Base-by-base conservation (phyloP, 2,888 invertebrate species). In the Yponomeuta evonymella region DNA sequence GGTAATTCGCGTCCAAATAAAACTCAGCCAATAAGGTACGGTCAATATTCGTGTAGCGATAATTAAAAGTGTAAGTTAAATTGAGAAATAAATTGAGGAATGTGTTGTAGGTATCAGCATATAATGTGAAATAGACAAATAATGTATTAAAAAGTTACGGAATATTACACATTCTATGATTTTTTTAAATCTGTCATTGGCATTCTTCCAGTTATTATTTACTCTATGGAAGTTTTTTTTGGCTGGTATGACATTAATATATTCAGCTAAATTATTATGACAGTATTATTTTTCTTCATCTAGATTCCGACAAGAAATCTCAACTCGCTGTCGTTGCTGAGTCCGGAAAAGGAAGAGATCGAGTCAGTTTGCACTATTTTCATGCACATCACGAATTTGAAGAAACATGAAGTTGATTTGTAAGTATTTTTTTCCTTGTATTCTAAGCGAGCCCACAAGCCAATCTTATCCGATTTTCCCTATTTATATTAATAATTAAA, bases 371-470 rank as follows among this genome's bases (percentile, higher is more conserved):
- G 81, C n/a, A 83, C 82, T 73, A 78, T 81, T 8, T 90, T 90
- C 72, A 80, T 78, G 70, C 80, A 88, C 71, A 65, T 87, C 5
- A 86, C 89, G 2, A 82, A 82, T 67, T 73, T 90, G 64, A 89
- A 81, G 70, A 84, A 74, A 71, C 70, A 79, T 0, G 88, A 87
- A 74, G 86, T 80, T 1, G 84, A 88, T 75, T 71, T 77, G 91
- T 91, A 75, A 85, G 87, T 84, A 67, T 15, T 29, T 29, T 64
- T 6, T 29, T 70, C 70, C 69, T 58, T 51, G 12, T 10, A 51
- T 70, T 77, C 91, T 91, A 75, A 85, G 87, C 84, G 33, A 3
- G 2, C 15, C 15, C 3, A 12, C 8, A 8, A n/a, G 15, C 4
- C 9, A 15, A 63, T 11, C 23, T 63, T 63, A 33, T 64, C 1